Base-by-base conservation (phyloP, 2,888 invertebrate genomes). In the Euproctis similis region DNA sequence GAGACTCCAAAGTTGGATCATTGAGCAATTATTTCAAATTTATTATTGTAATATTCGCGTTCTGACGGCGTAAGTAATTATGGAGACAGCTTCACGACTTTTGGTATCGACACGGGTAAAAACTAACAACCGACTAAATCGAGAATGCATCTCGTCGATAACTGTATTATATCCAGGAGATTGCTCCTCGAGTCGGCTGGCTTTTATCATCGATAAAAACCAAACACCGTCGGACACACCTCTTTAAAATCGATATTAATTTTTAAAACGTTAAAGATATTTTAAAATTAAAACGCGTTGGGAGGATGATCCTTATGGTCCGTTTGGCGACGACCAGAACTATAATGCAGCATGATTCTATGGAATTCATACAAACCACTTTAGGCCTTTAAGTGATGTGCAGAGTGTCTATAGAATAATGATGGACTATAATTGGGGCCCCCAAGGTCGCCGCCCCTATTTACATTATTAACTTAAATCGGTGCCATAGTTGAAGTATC, bases 311-410 rank as follows among this genome's bases (percentile, higher is more conserved):
- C 74, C 59, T 66, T 56, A 59, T 50, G 68, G 67, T 73, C 81
- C 73, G 39, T 39, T 52, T 57, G 77, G 73, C 69, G 68, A 67
- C 70, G 70, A 58, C 67, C 72, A 60, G 59, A 64, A 61, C 72
- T 66, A 68, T 69, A 60, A 56, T 59, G 59, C 66, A 46, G 52
- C 68, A 73, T 60, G 69, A 73, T 77, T 67, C 64, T 49, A 66
- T 48, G 66, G 71, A 64, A 77, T 73, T 59, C 72, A 59, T 56
- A 48, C 71, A 70, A 75, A 78, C 65, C 63, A 59, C 77, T 80
- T 80, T 75, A 81, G 84, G 84, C 84, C 84, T 78, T 80, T 76
- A 80, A 81, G 67, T 51, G 65, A 67, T 63, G 70, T 66, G 69
- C 52, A 61, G 74, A 66, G 76, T 65, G 42, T 62, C 75, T 62